Base-by-base conservation (phyloP, 2,113 vertebrate species). In the Pseudorhombus dupliciocellatus region DNA sequence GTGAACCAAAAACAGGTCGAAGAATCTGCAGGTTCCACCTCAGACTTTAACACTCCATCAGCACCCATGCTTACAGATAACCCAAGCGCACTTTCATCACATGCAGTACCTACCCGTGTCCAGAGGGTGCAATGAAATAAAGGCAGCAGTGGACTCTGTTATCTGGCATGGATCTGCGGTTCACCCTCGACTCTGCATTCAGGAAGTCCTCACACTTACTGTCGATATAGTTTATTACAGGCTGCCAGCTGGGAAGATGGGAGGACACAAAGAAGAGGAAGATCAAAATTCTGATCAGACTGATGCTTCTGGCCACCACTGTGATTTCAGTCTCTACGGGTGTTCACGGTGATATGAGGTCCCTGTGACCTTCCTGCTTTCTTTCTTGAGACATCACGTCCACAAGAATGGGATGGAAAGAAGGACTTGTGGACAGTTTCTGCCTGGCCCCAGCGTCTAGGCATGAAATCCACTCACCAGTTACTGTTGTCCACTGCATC, bases 401-500 rank as follows among this genome's bases (percentile, higher is more conserved):
- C 34, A 12, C 34, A 11, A 37, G 9, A 37, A 37, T 37, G 10
- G 31, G 31, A 9, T 10, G 11, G 34, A 37, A 9, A 2, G 10
- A 37, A 9, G 8, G 10, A 37, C 34, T 11, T 37, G 34, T 11
- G 34, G 11, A 37, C 34, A 37, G 34, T 11, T 11, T 11, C 34
- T 37, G 34, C 34, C 34, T 37, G 11, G 34, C 34, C 10, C 34
- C 11, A 46, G 42, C 18, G 16, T 46, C 5, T 15, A 15, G 18
- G 42, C 15, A 46, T 46, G 42, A 50, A n/a, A 20, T n/a, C 46
- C 21, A n/a, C 88, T 86, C 63, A 94, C 94, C 94, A 95, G 84
- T 94, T 94, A 75, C 93, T 95, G 86, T 95, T 95, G 80, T 95
- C 92, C 63, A 94, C 94, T 0, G 94, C 94, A 30, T 94, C 94